Evolutionary conservation across 1,140 invertebrate genomes (phyloP).

Genomic region (Brachystomella parvula): DNA sequence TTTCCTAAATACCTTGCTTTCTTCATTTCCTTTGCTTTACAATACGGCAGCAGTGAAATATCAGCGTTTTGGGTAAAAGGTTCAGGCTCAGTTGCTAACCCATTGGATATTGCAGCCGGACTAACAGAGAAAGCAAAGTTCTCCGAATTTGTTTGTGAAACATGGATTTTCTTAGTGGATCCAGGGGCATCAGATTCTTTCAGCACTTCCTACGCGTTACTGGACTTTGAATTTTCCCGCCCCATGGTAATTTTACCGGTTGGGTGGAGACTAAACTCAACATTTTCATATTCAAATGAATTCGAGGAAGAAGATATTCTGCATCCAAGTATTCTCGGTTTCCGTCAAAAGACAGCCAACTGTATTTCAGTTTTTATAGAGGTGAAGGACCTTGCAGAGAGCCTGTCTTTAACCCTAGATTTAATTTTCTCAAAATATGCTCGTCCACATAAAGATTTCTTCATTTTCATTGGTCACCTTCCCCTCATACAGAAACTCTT

Average conservation of each 20-base stretch:
- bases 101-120: neutral
- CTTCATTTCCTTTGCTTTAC: too few species aligned
- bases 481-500: neutral
- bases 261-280: neutral
- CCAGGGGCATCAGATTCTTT: too few species aligned
- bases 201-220: too few species aligned
- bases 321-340: neutral
- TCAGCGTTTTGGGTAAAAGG: too few species aligned
- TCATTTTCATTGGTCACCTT: neutral
- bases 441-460: conserved; percentile 1
- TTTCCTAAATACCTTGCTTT: too few species aligned
- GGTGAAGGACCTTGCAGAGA: neutral
- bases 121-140: neutral
- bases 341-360: neutral
- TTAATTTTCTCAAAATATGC: neutral
- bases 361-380: neutral
- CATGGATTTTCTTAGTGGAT: too few species aligned
- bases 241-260: neutral
- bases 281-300: neutral
- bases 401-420: neutral
- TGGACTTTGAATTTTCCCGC: neutral
- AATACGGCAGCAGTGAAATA: too few species aligned
- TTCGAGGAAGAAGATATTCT: neutral
- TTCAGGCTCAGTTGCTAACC: too few species aligned
- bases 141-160: neutral